Percentiles rank a stretch among this genome's conserved stretches.
Conservation (phyloP, 1,140 invertebrate genomes). For the Drosophila repletoides region DNA sequence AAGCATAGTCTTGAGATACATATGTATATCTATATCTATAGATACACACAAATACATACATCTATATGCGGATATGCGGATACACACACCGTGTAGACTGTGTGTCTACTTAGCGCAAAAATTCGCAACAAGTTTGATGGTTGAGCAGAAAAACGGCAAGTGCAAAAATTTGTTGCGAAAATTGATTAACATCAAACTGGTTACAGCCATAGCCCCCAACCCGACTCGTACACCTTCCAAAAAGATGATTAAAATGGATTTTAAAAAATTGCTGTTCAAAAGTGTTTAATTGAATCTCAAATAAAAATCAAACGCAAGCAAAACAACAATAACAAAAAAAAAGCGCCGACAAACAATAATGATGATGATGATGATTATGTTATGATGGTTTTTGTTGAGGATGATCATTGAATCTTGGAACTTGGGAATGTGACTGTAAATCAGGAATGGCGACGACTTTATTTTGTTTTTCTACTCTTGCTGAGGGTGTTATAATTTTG, state of each 20-base stretch:
- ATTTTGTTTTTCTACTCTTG: not conserved
- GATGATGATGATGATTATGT: constrained; percentile 35
- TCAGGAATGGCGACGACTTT: not conserved
- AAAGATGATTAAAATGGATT: constrained; percentile 36
- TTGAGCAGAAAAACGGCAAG: constrained; percentile 69
- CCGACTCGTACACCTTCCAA: not conserved
- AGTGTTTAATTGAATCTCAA: constrained; percentile 67
- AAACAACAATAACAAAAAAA: constrained; percentile 22
- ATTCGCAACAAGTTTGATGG: constrained; percentile 52
- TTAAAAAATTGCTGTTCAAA: constrained; percentile 65
- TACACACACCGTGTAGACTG: constrained; percentile 18
- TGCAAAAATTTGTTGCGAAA: constrained; percentile 79
- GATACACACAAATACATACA: constrained; percentile 25
- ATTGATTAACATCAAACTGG: constrained; percentile 79
- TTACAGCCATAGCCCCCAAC: constrained; percentile 30
- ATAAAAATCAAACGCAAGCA: constrained; percentile 44
- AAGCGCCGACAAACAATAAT: constrained; percentile 46
- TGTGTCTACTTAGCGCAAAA: constrained; percentile 30
- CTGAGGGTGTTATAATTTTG: too few relatives aligned
- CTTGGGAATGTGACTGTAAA: constrained; percentile 10
- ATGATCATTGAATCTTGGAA: constrained; percentile 42
- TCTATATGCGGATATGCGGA: not conserved
- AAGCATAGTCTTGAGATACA: too few relatives aligned
- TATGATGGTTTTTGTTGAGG: constrained; percentile 7
- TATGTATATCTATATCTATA: constrained; percentile 2